Conservation (phyloP, 2,888 invertebrate species). For the Metellina segmentata region DNA sequence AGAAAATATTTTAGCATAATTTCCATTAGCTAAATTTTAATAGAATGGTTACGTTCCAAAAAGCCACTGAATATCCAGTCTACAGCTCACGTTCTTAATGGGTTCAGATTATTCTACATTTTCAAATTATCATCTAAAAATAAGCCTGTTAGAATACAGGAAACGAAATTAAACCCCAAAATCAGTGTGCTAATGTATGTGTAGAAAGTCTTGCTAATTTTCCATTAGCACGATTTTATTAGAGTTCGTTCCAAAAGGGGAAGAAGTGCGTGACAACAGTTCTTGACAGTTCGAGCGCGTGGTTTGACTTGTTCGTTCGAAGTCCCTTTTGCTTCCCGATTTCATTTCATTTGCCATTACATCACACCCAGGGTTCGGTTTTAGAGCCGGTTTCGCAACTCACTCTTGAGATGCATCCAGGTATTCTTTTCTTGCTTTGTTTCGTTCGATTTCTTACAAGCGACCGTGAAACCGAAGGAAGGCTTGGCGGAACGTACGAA, state of each 20-base stretch:
- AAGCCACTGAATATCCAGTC: too few relatives aligned
- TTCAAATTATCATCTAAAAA: too few relatives aligned
- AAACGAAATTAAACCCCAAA: too few relatives aligned
- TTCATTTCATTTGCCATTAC: neutral
- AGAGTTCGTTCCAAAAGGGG: neutral
- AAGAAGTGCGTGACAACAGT: constrained; percentile 10
- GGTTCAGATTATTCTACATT: too few relatives aligned
- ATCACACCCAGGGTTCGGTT: neutral
- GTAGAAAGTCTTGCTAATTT: too few relatives aligned
- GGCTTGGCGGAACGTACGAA: constrained; percentile 20
- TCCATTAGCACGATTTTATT: too few relatives aligned
- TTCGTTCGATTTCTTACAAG: constrained; percentile 11
- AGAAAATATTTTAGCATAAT: too few relatives aligned
- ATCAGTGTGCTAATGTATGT: too few relatives aligned
- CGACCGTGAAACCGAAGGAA: constrained; percentile 12
- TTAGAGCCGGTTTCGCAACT: constrained; percentile 40
- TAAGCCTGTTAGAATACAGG: too few relatives aligned
- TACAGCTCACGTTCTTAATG: too few relatives aligned
- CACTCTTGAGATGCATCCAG: constrained; percentile 12
- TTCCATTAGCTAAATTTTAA: too few relatives aligned
- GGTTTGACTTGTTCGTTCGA: neutral
- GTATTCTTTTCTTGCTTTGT: constrained; percentile 6
- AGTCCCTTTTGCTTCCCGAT: neutral
- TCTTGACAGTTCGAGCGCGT: constrained; percentile 27
- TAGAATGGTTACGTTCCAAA: too few relatives aligned